Base-by-base conservation (phyloP, 2,888 invertebrate genomes). In the Lycaena phlaeas region DNA sequence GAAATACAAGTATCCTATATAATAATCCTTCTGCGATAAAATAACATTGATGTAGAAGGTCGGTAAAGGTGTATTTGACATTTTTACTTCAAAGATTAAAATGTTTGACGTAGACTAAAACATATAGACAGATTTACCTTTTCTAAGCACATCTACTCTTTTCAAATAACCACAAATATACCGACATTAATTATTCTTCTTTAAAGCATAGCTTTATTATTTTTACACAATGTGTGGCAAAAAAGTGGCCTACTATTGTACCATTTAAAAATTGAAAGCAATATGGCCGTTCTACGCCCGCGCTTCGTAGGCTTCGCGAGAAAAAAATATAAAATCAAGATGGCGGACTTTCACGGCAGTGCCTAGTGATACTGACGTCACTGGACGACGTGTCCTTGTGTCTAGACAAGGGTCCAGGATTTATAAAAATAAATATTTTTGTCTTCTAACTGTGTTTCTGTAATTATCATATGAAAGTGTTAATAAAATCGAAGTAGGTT, bases 331-430 rank as follows among this genome's bases (percentile, higher is more conserved):
- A 70, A 54, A 64, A 64, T 54, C 78, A 82, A 84, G 68, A 84
- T 84, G 84, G 84, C 84, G 56, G 82, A 72, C 76, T 78, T 78
- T 77, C 78, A 70, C 75, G 73, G 54, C 79, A 82, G 81, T 81
- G 64, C 69, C 77, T 82, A 81, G 72, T 62, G 64, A 52, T 58
- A 62, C 74, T 84, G 82, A 84, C 84, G 82, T 84, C 84, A 84
- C 72, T 51, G 69, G 63, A 68, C 71, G 74, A 76, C 75, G 78
- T 81, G 78, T 74, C 79, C 78, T 76, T 74, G 73, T 61, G 52
- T 55, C 52, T 59, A 68, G 53, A 60, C 5, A 25, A 40, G 31
- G 29, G n/a, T 51, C 62, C 74, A 22, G 22, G 18, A 34, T 34
- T 34, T 18, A 12, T 11, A 4, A 4, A 34, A 34, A 18, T 22